These are phyloP conservation scores for Abrostola triplasia DNA, from an alignment of 2,888 invertebrate species.

Conservation along the genomic window DNA sequence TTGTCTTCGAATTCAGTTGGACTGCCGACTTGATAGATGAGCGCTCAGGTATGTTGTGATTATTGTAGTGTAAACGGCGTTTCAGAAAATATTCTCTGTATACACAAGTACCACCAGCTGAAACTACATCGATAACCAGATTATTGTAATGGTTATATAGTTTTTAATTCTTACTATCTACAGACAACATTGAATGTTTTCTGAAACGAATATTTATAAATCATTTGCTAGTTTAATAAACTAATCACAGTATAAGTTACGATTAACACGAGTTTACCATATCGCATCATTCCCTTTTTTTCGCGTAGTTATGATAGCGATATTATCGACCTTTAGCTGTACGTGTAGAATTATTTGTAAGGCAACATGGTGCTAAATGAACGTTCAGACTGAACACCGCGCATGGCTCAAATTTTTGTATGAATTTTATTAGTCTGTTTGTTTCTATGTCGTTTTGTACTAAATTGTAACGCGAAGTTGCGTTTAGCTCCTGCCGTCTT, in stretches of 20 bases:
- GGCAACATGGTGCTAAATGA: constrained; percentile 81
- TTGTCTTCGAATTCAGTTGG: constrained; percentile 26
- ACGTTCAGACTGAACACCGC: constrained; percentile 77
- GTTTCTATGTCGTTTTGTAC: constrained; percentile 38
- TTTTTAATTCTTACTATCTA: too few relatives aligned
- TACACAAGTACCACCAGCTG: constrained; percentile 10
- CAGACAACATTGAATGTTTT: constrained; percentile 12
- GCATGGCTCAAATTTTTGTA: constrained; percentile 77
- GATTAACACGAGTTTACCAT: constrained; percentile 61
- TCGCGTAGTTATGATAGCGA: constrained; percentile 80
- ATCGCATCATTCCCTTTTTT: constrained; percentile 84
- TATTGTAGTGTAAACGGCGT: constrained; percentile 40
- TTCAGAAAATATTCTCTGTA: constrained; percentile 38
- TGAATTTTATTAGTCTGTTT: constrained; percentile 61
- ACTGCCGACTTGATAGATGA: constrained; percentile 30
- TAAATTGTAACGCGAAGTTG: constrained; percentile 36
- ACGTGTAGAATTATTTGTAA: constrained; percentile 65
- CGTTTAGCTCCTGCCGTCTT: constrained; percentile 36
- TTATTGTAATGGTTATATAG: too few relatives aligned
- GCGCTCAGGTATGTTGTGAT: constrained; percentile 56
- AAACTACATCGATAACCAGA: too few relatives aligned
- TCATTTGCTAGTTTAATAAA: constrained; percentile 44
- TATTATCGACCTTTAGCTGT: constrained; percentile 73
- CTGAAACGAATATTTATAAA: constrained; percentile 41
- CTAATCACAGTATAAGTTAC: constrained; percentile 50